phyloP scores from a whole-genome alignment of 1,140 invertebrate genomes.

The Aphelinus atriplicis region DNA sequence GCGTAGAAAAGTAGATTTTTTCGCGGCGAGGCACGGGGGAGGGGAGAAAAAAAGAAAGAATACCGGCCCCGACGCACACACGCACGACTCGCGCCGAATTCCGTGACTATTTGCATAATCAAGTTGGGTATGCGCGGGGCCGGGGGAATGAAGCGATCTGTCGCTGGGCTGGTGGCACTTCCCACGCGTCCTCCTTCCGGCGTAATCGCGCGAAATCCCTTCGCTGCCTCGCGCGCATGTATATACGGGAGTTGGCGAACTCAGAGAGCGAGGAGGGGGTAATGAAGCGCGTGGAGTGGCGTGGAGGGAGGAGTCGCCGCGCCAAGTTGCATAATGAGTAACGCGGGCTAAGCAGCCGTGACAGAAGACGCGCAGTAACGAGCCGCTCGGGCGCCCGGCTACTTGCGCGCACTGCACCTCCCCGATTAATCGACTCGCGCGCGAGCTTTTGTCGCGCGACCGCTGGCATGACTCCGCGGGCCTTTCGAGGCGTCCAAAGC shows the following conservation, averaged over 20 bases:
- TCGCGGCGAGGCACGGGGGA: too few relatives aligned
- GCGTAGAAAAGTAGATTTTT: not conserved
- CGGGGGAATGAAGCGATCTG: conserved; percentile 31
- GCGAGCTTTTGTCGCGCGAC: conserved; percentile 22
- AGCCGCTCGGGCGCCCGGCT: not conserved
- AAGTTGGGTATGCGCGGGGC: not conserved
- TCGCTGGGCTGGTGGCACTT: conserved; percentile 19
- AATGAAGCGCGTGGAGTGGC: conserved; percentile 29
- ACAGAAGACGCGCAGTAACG: conserved; percentile 44
- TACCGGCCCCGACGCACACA: too few relatives aligned
- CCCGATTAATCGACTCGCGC: not conserved
- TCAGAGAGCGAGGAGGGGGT: conserved; percentile 19
- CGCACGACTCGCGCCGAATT: too few relatives aligned
- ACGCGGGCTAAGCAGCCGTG: conserved; percentile 42
- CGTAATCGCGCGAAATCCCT: not conserved
- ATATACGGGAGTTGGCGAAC: too few relatives aligned
- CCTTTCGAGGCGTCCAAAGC: too few relatives aligned
- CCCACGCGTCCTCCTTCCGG: conserved; percentile 41
- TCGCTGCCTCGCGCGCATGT: too few relatives aligned
- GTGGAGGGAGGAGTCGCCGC: not conserved
- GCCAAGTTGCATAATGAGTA: conserved; percentile 47
- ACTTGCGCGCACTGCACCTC: too few relatives aligned
- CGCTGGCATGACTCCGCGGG: not conserved
- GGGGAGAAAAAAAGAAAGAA: too few relatives aligned
- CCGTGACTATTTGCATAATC: conserved; percentile 25